Evolutionary conservation across 92 coral and sea anemone species (phyloP).

Genomic region (Palythoa grandis): DNA sequence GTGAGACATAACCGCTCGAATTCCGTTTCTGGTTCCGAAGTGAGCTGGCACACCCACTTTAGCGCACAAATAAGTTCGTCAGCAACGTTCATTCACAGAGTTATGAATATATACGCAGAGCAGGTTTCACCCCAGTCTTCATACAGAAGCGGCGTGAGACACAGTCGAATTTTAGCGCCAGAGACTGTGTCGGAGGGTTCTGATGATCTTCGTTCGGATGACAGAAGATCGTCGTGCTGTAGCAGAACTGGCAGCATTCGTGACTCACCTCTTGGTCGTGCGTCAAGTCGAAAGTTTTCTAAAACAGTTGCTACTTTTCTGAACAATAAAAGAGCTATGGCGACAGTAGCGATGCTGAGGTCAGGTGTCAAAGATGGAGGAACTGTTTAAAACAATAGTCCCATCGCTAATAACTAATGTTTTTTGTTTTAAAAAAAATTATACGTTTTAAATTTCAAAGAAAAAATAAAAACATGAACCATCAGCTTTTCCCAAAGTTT

Average conservation of each 20-base stretch:
- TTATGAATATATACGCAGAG: constrained; percentile 81
- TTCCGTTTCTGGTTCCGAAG: not conserved
- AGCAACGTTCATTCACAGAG: constrained; percentile 60
- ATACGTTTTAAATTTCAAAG: no score
- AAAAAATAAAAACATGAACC: no score
- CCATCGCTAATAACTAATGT: not conserved
- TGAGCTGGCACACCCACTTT: constrained; percentile 85
- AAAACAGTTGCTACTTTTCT: constrained; percentile 66
- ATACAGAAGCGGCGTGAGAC: constrained; percentile 62
- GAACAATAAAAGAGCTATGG: constrained; percentile 46
- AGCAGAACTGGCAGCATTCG: constrained; percentile 59
- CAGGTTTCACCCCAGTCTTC: constrained; percentile 81
- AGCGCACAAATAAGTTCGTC: constrained; percentile 68
- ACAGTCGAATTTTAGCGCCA: constrained; percentile 42
- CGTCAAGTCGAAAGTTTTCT: constrained; percentile 56
- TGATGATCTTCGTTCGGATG: constrained; percentile 67
- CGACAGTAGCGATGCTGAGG: constrained; percentile 33
- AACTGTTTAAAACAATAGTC: not conserved
- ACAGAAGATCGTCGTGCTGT: constrained; percentile 71
- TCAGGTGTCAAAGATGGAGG: constrained; percentile 30
- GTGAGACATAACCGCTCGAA: constrained; percentile 2
- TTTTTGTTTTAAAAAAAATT: no score
- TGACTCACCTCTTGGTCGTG: constrained; percentile 20
- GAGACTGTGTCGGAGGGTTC: constrained; percentile 50
- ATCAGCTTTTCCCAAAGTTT: no score